Evolutionary conservation across 2,113 vertebrate species (phyloP).

Genomic region (Dasypus novemcinctus): DNA sequence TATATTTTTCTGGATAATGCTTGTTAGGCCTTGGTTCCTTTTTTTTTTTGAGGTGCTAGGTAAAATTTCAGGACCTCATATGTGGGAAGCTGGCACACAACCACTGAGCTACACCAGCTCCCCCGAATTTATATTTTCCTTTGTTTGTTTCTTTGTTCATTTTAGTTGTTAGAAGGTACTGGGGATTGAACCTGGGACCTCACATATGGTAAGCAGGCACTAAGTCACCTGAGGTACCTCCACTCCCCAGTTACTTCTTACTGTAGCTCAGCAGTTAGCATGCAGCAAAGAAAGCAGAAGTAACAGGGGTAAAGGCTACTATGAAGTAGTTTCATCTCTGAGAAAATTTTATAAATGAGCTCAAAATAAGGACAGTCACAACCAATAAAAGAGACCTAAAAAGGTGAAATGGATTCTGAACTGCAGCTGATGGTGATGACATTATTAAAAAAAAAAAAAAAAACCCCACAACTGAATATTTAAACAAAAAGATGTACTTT

Average conservation of each 20-base stretch:
- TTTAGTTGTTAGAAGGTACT: too few relatives aligned
- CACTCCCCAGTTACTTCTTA: neutral
- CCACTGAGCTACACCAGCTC: too few relatives aligned
- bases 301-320: neutral
- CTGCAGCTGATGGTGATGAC: neutral
- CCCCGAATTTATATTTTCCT: too few relatives aligned
- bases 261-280: neutral
- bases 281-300: neutral
- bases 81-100: too few relatives aligned
- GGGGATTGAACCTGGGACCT: too few relatives aligned
- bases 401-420: neutral
- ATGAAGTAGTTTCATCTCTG: neutral
- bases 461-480: too few relatives aligned
- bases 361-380: constrained; percentile 2
- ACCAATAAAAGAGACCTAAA: neutral
- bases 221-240: too few relatives aligned
- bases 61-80: too few relatives aligned
- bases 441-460: neutral
- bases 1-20: neutral
- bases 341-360: neutral
- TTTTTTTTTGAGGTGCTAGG: neutral
- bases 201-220: too few relatives aligned
- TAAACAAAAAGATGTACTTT: neutral
- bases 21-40: neutral
- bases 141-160: too few relatives aligned